Evolutionary conservation across 2,888 invertebrate species (phyloP), one percentile per base, ranked within the genome.

Genomic region (Fragum whitleyi): DNA sequence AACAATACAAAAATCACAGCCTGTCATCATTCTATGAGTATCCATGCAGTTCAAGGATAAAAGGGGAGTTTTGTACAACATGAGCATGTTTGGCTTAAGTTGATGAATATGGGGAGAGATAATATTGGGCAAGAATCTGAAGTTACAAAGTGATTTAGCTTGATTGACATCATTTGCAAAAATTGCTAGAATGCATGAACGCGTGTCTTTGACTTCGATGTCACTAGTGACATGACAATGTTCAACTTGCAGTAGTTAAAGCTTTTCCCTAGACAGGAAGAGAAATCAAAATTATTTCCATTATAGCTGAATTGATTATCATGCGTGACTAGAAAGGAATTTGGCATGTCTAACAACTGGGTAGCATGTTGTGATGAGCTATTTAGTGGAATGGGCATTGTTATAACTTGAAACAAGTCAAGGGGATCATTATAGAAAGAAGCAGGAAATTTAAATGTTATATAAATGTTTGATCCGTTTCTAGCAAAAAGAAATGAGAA

Each of bases 331-430:
- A 47, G 23, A 68, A 79, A 75, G 19, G 75, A 79, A 32, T 36
- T 26, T n/a, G 86, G 78, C n/a, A 82, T 16, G 61, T 79, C 53
- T 9, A 83, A 36, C 16, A 79, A 39, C 21, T 86, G 82, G 21
- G 84, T 79, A 19, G 82, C 86, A 77, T 82, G 82, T 19, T 28
- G 23, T 21, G 86, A 83, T 23, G 78, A 74, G n/a, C 61, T 6
- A 55, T 83, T 83, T 14, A 83, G 29, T 29, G 83, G 83, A 3
- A 86, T 81, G 3, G 81, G 80, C 0, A 80, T 14, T 7, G 83
- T 74, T 26, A 77, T 32, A 32, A 83, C 55, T 68, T 76, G 55
- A 68, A 75, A 83, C 14, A 80, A 2, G 16, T 55, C 39, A 19
- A 86, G 47, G 6, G 84, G 79, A 23, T 80, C 36, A 19, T 67